Base-by-base conservation (phyloP, 2,888 invertebrate genomes). In the Macrosoma leucophasiata region DNA sequence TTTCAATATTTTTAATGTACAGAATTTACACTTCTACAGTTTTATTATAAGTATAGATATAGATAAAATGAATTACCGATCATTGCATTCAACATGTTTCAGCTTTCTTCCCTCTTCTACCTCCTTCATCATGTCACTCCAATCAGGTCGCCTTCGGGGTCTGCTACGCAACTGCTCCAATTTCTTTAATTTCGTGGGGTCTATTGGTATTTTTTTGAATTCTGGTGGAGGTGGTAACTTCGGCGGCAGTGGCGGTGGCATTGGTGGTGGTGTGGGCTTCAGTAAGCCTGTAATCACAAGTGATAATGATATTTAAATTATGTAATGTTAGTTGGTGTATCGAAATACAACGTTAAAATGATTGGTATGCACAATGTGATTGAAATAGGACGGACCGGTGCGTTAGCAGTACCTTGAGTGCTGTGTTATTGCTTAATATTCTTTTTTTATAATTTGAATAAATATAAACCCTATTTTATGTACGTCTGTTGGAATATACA, bases 101-200 rank as follows among this genome's bases (percentile, higher is more conserved):
- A 95, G 76, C 61, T 91, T 92, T 56, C 71, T 90, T 28, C 94
- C 93, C 45, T 88, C 82, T 63, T 95, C 94, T n/a, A 95, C 92
- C 69, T 95, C 95, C 68, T 95, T 94, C 90, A 95, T 92, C 91
- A 95, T 91, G 53, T 91, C 89, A 9, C 89, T 92, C 95, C 95
- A 95, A 64, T 95, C 95, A 0, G 95, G 95, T 48, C 95, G 88
- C 59, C 87, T 90, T 47, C 94, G 86, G 0, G 95, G 94, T 50
- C 94, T 86, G 50, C 91, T 89, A 74, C 88, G 90, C 11, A 95
- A 86, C 51, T 88, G 85, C 39, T 95, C 94, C 39, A 95, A 55
- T 52, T 85, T 89, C 49, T 88, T 88, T 43, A 89, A 72, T 55
- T 92, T 91, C 7, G 79, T 62, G 0, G 86, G 79, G 29, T 86